Conservation (phyloP, 2,113 vertebrate genomes). For the Vulpes vulpes region DNA sequence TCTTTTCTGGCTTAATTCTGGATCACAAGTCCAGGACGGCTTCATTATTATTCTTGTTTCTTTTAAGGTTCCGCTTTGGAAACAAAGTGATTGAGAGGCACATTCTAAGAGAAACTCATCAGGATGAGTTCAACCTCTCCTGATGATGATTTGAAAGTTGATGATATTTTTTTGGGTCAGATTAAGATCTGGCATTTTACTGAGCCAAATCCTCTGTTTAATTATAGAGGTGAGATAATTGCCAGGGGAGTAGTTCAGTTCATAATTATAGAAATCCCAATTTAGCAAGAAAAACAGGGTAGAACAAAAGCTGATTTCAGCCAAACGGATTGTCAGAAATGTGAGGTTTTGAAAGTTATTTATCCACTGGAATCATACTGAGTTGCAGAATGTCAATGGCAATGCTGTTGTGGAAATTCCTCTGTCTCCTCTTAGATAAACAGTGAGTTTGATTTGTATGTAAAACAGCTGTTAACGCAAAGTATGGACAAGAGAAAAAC, state of each 20-base stretch:
- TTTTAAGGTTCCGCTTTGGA: neutral
- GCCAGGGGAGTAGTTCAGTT: conserved; percentile 54
- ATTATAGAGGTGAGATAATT: conserved; percentile 66
- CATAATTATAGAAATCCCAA: conserved; percentile 64
- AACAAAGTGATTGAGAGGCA: neutral
- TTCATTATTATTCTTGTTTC: neutral
- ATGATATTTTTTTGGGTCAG: conserved; percentile 3
- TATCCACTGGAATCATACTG: conserved; percentile 1
- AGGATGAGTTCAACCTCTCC: neutral
- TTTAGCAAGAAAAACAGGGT: conserved; percentile 54
- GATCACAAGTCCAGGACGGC: neutral
- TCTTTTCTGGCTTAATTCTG: neutral
- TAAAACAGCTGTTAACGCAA: conserved; percentile 1
- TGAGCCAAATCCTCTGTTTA: conserved; percentile 51
- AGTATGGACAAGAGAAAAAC: neutral
- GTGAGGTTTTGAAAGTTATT: conserved; percentile 23
- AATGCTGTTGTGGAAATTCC: neutral
- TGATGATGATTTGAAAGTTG: conserved; percentile 48
- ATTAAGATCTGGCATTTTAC: conserved; percentile 47
- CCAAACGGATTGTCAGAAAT: conserved; percentile 42
- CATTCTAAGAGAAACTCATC: neutral
- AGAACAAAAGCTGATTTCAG: conserved; percentile 68
- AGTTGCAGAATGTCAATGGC: neutral
- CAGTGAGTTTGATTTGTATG: neutral
- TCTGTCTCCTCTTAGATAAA: neutral